Evolutionary conservation across 2,797 vertebrate genomes (phyloP).

Genomic region (Peromyscus nudipes): DNA sequence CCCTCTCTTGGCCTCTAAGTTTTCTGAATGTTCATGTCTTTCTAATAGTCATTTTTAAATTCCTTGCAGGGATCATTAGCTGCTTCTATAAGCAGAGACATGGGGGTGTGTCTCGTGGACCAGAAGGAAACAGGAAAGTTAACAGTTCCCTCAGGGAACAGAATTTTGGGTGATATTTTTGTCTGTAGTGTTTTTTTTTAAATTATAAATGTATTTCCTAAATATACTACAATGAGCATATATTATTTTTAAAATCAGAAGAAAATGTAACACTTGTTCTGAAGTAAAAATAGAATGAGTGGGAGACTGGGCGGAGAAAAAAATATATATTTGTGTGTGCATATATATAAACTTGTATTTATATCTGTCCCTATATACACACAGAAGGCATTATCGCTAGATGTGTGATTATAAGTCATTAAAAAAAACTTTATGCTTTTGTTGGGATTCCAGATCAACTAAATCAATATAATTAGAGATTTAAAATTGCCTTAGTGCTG

Average conservation of each 20-base stretch:
- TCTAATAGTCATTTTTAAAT: background rate
- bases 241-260: constrained; percentile 29
- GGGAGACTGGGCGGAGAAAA: background rate
- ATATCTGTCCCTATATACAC: background rate
- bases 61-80: background rate
- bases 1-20: background rate
- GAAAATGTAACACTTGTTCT: background rate
- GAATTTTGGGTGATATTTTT: background rate
- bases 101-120: background rate
- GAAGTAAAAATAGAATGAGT: constrained; percentile 46
- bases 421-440: constrained; percentile 7
- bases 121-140: background rate
- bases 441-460: constrained; percentile 53
- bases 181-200: background rate
- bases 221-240: background rate
- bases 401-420: constrained; percentile 10
- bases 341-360: background rate
- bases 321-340: background rate
- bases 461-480: background rate
- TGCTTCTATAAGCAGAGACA: background rate
- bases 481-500: background rate
- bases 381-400: background rate
- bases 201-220: background rate
- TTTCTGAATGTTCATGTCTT: background rate
- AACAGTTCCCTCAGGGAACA: background rate